Conservation (phyloP, 2,113 vertebrate species). For the Dicaeum eximium region DNA sequence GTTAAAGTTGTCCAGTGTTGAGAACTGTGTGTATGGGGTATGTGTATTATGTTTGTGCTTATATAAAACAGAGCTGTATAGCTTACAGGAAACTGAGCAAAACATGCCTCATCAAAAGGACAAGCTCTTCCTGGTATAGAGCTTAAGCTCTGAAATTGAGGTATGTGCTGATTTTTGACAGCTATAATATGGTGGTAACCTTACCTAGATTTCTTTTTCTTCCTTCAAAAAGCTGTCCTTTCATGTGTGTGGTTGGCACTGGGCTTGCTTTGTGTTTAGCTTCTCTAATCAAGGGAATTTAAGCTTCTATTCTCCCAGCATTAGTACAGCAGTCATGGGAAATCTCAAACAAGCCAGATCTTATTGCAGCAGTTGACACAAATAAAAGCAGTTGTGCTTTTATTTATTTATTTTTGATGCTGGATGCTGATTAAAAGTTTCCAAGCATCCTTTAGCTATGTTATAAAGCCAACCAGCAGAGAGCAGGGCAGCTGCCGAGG, state of each 20-base stretch:
- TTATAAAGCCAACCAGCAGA: slow-evolving; percentile 31
- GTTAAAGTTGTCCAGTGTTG: neutral
- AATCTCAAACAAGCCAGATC: slow-evolving; percentile 58
- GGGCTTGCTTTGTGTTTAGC: slow-evolving; percentile 50
- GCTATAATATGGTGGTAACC: slow-evolving; percentile 18
- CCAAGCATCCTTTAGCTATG: slow-evolving; percentile 40
- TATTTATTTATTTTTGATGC: slow-evolving; percentile 74
- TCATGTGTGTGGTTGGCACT: slow-evolving; percentile 49
- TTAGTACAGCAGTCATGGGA: slow-evolving; percentile 57
- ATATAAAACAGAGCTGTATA: neutral
- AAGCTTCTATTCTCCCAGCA: slow-evolving; percentile 41
- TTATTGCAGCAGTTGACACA: slow-evolving; percentile 62
- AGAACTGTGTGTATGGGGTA: neutral
- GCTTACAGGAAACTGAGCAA: slow-evolving; percentile 3
- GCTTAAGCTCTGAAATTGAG: neutral
- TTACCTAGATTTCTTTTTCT: slow-evolving; percentile 12
- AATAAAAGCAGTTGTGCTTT: slow-evolving; percentile 54
- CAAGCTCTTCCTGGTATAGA: neutral
- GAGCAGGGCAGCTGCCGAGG: slow-evolving; percentile 17
- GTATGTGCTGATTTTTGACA: slow-evolving; percentile 36
- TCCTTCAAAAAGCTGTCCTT: slow-evolving; percentile 29
- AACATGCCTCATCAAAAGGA: neutral
- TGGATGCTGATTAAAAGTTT: slow-evolving; percentile 70
- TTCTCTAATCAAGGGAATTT: slow-evolving; percentile 63
- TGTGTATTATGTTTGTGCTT: neutral